Conservation (phyloP, 2,888 invertebrate species). For the Schizotus pectinicornis region DNA sequence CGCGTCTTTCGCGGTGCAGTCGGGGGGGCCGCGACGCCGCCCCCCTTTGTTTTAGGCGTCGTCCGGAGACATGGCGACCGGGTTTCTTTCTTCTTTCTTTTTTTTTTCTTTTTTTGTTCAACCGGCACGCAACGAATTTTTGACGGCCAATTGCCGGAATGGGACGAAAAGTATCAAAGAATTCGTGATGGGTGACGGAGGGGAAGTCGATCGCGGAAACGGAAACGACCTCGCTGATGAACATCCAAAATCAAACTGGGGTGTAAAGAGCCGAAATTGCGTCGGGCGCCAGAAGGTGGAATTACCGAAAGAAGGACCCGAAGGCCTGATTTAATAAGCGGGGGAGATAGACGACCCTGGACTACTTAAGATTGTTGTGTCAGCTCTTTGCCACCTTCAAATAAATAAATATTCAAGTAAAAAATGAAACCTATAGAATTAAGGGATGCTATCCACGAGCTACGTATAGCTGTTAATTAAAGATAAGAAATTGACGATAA, state of each 20-base stretch:
- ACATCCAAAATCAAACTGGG: neutral
- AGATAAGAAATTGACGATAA: too few species aligned
- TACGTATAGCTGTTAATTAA: too few species aligned
- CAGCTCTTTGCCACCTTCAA: too few species aligned
- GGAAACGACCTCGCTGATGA: conserved; percentile 6
- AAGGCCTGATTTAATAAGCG: too few species aligned
- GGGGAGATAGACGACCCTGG: too few species aligned
- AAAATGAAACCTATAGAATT: too few species aligned
- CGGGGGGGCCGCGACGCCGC: neutral
- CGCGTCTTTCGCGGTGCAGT: conserved; percentile 43
- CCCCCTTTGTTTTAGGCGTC: neutral
- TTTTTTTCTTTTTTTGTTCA: neutral
- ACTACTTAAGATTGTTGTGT: too few species aligned
- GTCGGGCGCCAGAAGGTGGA: too few species aligned
- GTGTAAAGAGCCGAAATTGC: neutral
- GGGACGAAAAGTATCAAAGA: neutral
- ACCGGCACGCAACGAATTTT: conserved; percentile 1
- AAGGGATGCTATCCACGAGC: too few species aligned
- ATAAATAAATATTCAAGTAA: too few species aligned
- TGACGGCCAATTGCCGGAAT: neutral
- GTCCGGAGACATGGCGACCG: neutral
- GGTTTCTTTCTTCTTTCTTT: neutral
- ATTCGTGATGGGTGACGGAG: neutral
- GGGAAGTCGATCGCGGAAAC: conserved; percentile 5
- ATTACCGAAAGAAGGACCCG: too few species aligned